Percentiles rank a stretch among this genome's conserved stretches.
These are phyloP conservation scores for Catharus minimus DNA, from an alignment of 2,113 vertebrate species.

Conservation along the genomic window DNA sequence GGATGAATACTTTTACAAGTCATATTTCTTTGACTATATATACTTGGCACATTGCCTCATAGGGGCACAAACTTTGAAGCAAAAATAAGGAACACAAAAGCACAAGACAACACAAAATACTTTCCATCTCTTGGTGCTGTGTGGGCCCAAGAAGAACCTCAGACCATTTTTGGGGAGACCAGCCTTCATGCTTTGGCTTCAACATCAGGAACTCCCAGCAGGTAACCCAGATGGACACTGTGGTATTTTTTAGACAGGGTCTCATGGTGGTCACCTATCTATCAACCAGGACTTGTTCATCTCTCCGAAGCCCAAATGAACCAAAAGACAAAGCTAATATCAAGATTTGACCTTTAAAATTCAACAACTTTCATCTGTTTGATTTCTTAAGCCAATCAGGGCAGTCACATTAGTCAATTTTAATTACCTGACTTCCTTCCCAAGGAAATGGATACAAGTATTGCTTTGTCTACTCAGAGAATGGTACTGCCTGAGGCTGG, in stretches of 20 bases:
- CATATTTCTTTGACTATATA: neutral
- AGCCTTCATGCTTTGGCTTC: neutral
- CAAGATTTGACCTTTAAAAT: neutral
- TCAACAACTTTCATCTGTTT: neutral
- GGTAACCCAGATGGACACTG: neutral
- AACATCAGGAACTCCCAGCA: neutral
- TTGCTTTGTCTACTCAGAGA: neutral
- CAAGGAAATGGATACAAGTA: neutral
- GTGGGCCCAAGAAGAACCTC: neutral
- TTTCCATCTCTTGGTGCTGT: neutral
- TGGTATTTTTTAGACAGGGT: neutral
- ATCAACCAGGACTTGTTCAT: neutral
- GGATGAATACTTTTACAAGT: neutral
- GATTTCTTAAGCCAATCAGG: neutral
- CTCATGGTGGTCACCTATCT: neutral
- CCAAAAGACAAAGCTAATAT: neutral
- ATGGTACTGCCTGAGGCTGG: neutral
- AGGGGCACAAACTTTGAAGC: neutral
- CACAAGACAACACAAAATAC: neutral
- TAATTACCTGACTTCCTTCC: neutral
- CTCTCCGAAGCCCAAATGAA: neutral
- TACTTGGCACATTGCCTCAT: neutral
- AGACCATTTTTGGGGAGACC: accelerated
- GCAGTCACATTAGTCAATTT: neutral
- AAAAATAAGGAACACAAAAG: neutral